Evolutionary conservation across 1,140 invertebrate species (phyloP).

Genomic region (Stratiolaelaps scimitus): DNA sequence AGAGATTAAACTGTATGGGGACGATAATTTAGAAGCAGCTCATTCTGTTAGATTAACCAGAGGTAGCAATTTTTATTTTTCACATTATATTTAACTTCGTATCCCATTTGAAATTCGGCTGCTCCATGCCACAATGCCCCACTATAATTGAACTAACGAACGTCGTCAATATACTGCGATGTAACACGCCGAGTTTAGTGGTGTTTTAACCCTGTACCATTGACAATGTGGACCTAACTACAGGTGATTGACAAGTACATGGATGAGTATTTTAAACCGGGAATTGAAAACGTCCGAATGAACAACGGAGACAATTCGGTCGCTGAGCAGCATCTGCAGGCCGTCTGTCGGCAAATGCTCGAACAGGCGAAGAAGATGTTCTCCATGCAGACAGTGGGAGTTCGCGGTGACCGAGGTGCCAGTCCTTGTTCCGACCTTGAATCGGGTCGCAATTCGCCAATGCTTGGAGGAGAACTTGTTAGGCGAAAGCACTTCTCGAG

Average conservation of each 20-base stretch:
- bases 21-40: no score
- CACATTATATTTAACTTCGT: no score
- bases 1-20: no score
- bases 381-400: slow-evolving; percentile 2
- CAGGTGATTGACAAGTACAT: slow-evolving; percentile 37
- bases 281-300: slow-evolving; percentile 58
- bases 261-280: slow-evolving; percentile 53
- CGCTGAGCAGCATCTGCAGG: slow-evolving; percentile 57
- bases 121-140: no score
- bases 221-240: no score
- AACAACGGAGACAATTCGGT: slow-evolving; percentile 60
- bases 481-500: slow-evolving; percentile 26
- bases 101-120: no score
- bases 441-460: neutral
- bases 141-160: no score
- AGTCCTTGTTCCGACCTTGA: slow-evolving; percentile 19
- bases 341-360: slow-evolving; percentile 59
- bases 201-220: no score
- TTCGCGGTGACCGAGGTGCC: neutral
- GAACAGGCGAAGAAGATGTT: slow-evolving; percentile 50
- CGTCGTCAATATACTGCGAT: no score
- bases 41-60: no score
- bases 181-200: no score
- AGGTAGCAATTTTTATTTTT: no score
- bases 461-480: slow-evolving; percentile 23